These are phyloP conservation scores for Oedothorax gibbosus DNA, from an alignment of 1,140 invertebrate species.

Conservation along the genomic window DNA sequence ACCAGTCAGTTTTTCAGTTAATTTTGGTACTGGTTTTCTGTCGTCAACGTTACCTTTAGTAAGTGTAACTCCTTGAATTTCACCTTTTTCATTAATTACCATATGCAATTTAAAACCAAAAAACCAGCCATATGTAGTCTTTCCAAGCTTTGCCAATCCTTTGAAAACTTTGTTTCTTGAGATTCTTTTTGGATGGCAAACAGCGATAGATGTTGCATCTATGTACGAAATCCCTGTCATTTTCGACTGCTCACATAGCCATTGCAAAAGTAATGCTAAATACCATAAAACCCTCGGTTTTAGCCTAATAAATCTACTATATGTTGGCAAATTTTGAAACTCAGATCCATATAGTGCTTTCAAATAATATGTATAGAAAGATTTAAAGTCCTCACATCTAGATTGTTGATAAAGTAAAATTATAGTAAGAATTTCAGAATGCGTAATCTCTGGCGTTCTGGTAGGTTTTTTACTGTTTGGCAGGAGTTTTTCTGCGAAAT, in stretches of 20 bases:
- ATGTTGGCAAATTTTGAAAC: constrained; percentile 27
- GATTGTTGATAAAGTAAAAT: too few relatives aligned
- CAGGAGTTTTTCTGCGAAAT: constrained; percentile 18
- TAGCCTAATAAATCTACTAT: constrained; percentile 36
- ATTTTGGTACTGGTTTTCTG: constrained; percentile 11
- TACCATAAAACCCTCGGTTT: constrained; percentile 34
- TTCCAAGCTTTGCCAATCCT: constrained; percentile 12
- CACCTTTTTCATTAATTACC: constrained; percentile 48
- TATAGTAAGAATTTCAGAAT: too few relatives aligned
- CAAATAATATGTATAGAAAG: constrained; percentile 20
- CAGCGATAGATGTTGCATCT: not conserved
- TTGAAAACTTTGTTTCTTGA: not conserved
- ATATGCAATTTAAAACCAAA: constrained; percentile 50
- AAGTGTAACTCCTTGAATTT: constrained; percentile 40
- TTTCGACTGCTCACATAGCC: not conserved
- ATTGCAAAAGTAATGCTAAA: constrained; percentile 11
- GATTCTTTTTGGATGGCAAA: not conserved
- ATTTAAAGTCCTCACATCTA: constrained; percentile 38
- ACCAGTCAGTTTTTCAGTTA: constrained; percentile 27
- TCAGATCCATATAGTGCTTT: not conserved
- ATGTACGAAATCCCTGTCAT: not conserved
- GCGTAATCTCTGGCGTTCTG: too few relatives aligned
- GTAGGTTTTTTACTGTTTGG: constrained; percentile 30
- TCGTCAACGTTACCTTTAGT: constrained; percentile 41
- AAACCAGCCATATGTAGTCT: constrained; percentile 43